Conservation (phyloP, 1,140 invertebrate genomes). For the Meteorus sp. region DNA sequence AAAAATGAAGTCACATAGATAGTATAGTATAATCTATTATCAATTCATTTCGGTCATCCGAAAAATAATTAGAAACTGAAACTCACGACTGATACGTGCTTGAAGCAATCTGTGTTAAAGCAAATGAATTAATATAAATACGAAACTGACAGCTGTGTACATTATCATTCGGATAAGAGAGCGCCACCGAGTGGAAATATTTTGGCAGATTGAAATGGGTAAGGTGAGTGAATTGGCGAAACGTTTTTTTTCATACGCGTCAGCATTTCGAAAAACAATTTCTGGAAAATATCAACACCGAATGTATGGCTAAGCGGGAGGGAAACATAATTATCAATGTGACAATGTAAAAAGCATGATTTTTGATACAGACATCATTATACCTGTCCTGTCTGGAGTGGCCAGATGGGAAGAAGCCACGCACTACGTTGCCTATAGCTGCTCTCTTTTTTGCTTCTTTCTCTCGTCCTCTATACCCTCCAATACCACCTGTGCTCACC, state of each 20-base stretch:
- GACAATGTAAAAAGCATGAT: conserved; percentile 58
- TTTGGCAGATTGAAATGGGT: not conserved
- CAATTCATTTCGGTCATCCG: not conserved
- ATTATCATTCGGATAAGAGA: not conserved
- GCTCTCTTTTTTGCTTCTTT: conserved; percentile 56
- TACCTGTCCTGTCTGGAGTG: conserved; percentile 60
- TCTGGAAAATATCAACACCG: conserved; percentile 31
- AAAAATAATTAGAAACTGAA: not conserved
- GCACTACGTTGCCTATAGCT: conserved; percentile 59
- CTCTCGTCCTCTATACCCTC: conserved; percentile 49
- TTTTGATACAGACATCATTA: conserved; percentile 61
- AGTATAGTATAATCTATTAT: not conserved
- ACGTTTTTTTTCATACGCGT: not conserved
- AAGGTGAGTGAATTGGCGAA: not conserved
- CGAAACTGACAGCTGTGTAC: not conserved
- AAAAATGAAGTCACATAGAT: too few relatives aligned
- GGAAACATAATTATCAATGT: conserved; percentile 35
- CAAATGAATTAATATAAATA: not conserved
- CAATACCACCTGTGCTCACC: conserved; percentile 46
- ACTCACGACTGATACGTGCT: not conserved
- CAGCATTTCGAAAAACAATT: not conserved
- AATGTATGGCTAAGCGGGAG: conserved; percentile 30
- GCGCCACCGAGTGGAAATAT: not conserved
- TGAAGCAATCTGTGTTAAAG: not conserved
- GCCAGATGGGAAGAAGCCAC: conserved; percentile 56